Evolutionary conservation across 2,797 vertebrate genomes (phyloP).

Genomic region (Bradypus variegatus): DNA sequence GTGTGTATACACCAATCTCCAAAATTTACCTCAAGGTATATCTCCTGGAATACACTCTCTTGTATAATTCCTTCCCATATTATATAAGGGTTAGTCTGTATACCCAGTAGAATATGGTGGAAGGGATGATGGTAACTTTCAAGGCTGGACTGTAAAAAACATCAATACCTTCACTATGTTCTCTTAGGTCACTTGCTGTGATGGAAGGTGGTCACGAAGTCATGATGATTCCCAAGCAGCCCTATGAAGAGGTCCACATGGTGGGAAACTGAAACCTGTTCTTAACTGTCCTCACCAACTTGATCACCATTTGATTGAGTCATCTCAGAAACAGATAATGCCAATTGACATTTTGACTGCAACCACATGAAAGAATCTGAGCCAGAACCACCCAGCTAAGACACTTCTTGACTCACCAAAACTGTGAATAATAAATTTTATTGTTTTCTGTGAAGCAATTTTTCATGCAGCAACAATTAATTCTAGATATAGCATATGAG

Average conservation of each 20-base stretch:
- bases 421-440: neutral
- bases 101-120: neutral
- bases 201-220: neutral
- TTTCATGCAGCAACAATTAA: neutral
- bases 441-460: conserved; percentile 11
- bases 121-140: neutral
- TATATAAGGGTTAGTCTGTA: neutral
- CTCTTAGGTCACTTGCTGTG: neutral
- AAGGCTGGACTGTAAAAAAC: neutral
- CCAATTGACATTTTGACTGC: neutral
- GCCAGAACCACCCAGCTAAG: neutral
- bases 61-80: neutral
- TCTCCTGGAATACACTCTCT: neutral
- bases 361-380: neutral
- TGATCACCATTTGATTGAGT: neutral
- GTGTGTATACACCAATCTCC: no score
- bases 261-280: neutral
- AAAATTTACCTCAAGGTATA: no score
- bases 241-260: no score
- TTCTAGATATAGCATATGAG: neutral
- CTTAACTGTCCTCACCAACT: neutral
- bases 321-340: neutral
- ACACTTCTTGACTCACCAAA: neutral
- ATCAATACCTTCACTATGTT: fast-evolving
- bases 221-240: neutral